phyloP scores from a whole-genome alignment of 2,113 vertebrate species.

The Lophura nycthemera region DNA sequence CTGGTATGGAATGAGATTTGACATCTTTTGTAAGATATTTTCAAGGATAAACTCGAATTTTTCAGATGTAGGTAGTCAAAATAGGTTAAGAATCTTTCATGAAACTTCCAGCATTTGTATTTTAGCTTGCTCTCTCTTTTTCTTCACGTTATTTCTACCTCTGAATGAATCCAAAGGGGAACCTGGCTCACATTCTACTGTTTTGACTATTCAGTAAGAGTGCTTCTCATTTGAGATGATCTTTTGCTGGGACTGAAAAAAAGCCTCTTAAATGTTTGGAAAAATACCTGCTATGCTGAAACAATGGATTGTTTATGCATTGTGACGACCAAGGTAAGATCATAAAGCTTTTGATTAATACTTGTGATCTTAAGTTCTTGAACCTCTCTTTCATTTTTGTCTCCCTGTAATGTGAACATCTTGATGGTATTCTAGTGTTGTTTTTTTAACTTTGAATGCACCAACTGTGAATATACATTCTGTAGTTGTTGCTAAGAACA shows the following conservation, averaged over 20 bases:
- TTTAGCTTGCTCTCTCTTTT: conserved; percentile 1
- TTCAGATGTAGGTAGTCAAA: conserved; percentile 68
- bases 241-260: conserved; percentile 57
- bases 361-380: not conserved
- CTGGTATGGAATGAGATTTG: conserved; percentile 71
- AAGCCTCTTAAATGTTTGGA: conserved; percentile 78
- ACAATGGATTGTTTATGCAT: conserved; percentile 94
- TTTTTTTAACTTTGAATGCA: not conserved
- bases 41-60: conserved; percentile 69
- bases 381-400: not conserved
- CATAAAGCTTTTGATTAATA: conserved; percentile 48
- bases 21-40: conserved; percentile 63
- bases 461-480: not conserved
- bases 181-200: conserved; percentile 53
- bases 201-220: conserved; percentile 52
- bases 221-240: conserved; percentile 49
- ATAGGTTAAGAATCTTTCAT: conserved; percentile 52
- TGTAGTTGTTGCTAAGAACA: conserved; percentile 14
- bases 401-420: not conserved
- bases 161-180: conserved; percentile 67
- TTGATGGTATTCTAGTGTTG: not conserved
- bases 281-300: conserved; percentile 75
- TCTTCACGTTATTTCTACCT: conserved; percentile 56
- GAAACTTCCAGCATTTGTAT: conserved; percentile 54
- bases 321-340: conserved; percentile 93